Percentiles rank a stretch among this genome's conserved stretches.
Conservation (phyloP, 2,113 vertebrate species). For the Conger conger region DNA sequence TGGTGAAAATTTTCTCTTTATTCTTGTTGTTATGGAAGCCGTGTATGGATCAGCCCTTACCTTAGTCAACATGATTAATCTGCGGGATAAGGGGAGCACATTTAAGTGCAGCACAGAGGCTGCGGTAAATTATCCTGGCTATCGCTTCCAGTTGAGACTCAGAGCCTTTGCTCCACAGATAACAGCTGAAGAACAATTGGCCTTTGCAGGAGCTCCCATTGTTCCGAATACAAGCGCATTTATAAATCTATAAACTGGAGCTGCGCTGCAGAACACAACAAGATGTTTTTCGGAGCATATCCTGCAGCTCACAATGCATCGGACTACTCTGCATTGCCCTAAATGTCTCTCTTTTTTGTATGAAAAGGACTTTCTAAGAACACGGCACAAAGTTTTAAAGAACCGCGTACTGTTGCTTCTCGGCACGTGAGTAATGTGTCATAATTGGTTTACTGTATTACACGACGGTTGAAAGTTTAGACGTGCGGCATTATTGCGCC, state of each 20-base stretch:
- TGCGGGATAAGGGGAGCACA: slow-evolving; percentile 31
- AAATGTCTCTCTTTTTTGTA: neutral
- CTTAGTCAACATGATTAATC: slow-evolving; percentile 65
- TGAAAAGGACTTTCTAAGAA: neutral
- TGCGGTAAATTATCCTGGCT: slow-evolving; percentile 57
- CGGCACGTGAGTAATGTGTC: neutral
- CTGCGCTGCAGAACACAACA: slow-evolving; percentile 37
- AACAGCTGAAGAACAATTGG: slow-evolving; percentile 61
- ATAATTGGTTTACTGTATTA: neutral
- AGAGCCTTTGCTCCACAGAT: slow-evolving; percentile 48
- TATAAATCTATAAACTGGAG: slow-evolving; percentile 50
- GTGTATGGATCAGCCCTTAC: slow-evolving; percentile 61
- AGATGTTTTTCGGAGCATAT: slow-evolving; percentile 25
- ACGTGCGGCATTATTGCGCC: neutral
- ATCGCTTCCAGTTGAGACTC: slow-evolving; percentile 47
- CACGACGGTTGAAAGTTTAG: neutral
- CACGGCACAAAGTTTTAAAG: neutral
- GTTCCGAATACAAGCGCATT: slow-evolving; percentile 51
- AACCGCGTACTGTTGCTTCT: neutral
- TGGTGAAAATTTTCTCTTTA: slow-evolving; percentile 45
- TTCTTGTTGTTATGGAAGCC: slow-evolving; percentile 28
- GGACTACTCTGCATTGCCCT: slow-evolving; percentile 21
- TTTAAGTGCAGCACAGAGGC: slow-evolving; percentile 47
- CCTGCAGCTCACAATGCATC: slow-evolving; percentile 32
- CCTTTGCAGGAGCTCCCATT: slow-evolving; percentile 55